Conservation (phyloP, 1,140 invertebrate genomes). For the Sarcophaga peregrina region DNA sequence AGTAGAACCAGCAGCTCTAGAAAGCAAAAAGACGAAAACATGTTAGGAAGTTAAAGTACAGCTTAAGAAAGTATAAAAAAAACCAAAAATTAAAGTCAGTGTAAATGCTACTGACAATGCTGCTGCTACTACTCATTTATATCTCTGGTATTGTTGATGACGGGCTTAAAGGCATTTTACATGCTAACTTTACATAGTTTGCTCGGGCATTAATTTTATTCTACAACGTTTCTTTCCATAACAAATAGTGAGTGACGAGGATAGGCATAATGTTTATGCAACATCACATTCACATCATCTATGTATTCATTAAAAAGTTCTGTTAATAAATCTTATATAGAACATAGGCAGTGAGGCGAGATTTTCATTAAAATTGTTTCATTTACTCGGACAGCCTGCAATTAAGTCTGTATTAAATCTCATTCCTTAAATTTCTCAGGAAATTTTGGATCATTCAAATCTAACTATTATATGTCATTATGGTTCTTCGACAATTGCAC, state of each 20-base stretch:
- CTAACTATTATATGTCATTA: no score
- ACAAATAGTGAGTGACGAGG: neutral
- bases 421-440: no score
- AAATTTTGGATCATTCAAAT: no score
- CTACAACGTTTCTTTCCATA: no score
- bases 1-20: neutral
- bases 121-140: neutral
- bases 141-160: neutral
- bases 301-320: no score
- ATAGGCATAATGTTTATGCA: neutral
- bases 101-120: neutral
- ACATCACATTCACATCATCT: neutral
- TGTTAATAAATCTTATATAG: no score
- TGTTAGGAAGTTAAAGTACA: neutral
- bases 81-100: neutral
- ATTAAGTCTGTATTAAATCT: no score
- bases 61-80: neutral
- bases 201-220: no score
- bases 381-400: no score
- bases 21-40: neutral
- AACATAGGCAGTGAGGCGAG: no score
- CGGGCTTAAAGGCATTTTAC: slow-evolving; percentile 3
- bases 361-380: no score
- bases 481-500: no score
- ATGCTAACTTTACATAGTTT: neutral